Evolutionary conservation across 2,797 vertebrate species (phyloP).

Genomic region (Epinephelus coioides): DNA sequence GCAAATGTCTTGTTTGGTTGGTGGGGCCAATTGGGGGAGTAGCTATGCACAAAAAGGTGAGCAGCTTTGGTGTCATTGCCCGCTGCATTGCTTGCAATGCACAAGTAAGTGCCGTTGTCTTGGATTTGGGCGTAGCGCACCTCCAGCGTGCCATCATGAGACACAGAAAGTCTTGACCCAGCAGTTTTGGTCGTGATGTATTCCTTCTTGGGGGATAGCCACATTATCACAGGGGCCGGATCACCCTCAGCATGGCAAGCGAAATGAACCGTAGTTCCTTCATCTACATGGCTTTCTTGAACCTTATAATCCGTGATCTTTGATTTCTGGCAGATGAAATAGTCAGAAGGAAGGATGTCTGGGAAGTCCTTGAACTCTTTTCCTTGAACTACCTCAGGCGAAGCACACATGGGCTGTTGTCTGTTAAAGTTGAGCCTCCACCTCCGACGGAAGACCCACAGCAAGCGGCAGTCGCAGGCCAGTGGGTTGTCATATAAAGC

Average conservation of each 20-base stretch:
- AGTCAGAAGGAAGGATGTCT: constrained; percentile 90
- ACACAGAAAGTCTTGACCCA: constrained; percentile 93
- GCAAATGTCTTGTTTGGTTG: constrained; percentile 99
- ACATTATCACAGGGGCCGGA: constrained; percentile 93
- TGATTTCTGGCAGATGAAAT: constrained; percentile 95
- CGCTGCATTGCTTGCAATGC: constrained; percentile 97
- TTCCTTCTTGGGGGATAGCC: constrained; percentile 97
- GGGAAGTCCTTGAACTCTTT: constrained; percentile 99
- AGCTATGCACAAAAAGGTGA: constrained; percentile 97
- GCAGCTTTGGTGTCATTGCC: constrained; percentile 96
- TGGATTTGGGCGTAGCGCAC: constrained; percentile 98
- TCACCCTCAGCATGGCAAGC: constrained; percentile 95
- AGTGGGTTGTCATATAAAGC: constrained; percentile 95
- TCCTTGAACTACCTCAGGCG: constrained; percentile 92
- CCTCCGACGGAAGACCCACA: constrained; percentile 98
- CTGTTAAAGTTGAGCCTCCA: constrained; percentile 98
- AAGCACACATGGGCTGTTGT: constrained; percentile 94
- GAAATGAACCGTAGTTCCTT: constrained; percentile 96
- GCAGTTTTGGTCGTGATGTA: constrained; percentile 95
- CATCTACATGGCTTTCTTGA: constrained; percentile 94
- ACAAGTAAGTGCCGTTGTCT: constrained; percentile 98
- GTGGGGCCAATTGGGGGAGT: constrained; percentile 98
- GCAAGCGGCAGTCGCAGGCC: constrained; percentile 96
- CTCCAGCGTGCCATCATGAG: constrained; percentile 94
- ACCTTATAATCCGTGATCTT: constrained; percentile 94